A percentile compares a stretch with the other conserved stretches of the same genome.
phyloP scores from a whole-genome alignment of 2,797 vertebrate species.

The Hipposideros larvatus region DNA sequence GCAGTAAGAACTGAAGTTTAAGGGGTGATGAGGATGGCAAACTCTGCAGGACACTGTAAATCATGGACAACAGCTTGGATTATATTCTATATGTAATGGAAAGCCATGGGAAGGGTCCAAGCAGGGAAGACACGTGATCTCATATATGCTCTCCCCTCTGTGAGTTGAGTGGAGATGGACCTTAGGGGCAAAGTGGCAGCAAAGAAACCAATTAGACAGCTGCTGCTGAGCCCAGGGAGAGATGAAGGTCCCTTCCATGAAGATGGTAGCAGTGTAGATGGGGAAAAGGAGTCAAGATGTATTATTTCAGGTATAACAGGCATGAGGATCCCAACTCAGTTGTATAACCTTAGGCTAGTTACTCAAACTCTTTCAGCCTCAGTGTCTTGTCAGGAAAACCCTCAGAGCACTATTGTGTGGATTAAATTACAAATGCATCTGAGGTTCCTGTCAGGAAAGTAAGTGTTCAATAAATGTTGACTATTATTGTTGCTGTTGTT shows the following conservation, averaged over 20 bases:
- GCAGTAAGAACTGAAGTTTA: neutral
- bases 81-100: neutral
- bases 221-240: neutral
- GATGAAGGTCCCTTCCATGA: too few relatives aligned
- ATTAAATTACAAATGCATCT: neutral
- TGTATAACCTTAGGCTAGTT: neutral
- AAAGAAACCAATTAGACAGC: neutral
- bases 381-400: neutral
- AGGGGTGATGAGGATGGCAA: neutral
- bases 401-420: neutral
- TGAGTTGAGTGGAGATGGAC: neutral
- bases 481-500: neutral
- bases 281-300: neutral
- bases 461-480: neutral
- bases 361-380: neutral
- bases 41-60: neutral
- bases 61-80: neutral
- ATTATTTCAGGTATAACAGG: neutral
- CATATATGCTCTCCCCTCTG: neutral
- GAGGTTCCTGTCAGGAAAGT: neutral
- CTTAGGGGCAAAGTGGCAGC: neutral
- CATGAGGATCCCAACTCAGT: neutral
- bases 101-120: neutral
- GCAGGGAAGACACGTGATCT: neutral
- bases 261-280: neutral